Conservation (phyloP, 2,797 vertebrate genomes). For the Xenopus petersii region DNA sequence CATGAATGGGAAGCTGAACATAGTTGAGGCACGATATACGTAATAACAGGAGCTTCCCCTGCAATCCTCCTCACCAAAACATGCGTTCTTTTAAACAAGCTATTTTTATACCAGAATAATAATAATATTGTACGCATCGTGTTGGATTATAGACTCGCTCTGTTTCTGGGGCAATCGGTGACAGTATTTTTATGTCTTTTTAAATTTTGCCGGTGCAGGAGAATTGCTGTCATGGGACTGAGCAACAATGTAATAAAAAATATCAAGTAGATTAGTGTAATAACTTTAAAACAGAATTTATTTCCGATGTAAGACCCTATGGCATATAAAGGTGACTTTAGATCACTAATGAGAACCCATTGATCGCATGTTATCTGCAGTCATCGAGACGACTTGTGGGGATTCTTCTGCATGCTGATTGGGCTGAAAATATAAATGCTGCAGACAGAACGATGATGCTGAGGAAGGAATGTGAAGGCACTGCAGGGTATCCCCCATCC, state of each 20-base stretch:
- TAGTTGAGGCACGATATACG: constrained; percentile 29
- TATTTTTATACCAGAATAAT: neutral
- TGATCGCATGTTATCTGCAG: constrained; percentile 12
- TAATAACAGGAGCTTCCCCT: constrained; percentile 46
- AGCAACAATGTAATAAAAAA: too few relatives aligned
- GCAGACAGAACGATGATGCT: constrained; percentile 5
- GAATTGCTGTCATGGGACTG: too few relatives aligned
- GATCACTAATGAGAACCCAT: neutral
- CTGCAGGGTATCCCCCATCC: constrained; percentile 39
- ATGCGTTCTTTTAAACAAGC: constrained; percentile 20
- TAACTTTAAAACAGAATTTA: too few relatives aligned
- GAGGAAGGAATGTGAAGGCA: constrained; percentile 17
- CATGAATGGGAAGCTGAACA: constrained; percentile 23
- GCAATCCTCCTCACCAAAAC: constrained; percentile 23
- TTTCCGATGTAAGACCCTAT: too few relatives aligned
- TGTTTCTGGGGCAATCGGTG: neutral
- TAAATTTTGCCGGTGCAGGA: too few relatives aligned
- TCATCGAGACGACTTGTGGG: neutral
- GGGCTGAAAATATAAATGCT: constrained; percentile 1
- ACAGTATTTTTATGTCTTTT: too few relatives aligned
- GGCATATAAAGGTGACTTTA: neutral
- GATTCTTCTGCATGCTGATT: constrained; percentile 10
- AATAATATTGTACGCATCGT: constrained; percentile 3
- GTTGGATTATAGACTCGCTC: neutral
- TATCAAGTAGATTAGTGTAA: too few relatives aligned